Base-by-base conservation (phyloP, 2,797 vertebrate species). In the Phaenicophaeus curvirostris region DNA sequence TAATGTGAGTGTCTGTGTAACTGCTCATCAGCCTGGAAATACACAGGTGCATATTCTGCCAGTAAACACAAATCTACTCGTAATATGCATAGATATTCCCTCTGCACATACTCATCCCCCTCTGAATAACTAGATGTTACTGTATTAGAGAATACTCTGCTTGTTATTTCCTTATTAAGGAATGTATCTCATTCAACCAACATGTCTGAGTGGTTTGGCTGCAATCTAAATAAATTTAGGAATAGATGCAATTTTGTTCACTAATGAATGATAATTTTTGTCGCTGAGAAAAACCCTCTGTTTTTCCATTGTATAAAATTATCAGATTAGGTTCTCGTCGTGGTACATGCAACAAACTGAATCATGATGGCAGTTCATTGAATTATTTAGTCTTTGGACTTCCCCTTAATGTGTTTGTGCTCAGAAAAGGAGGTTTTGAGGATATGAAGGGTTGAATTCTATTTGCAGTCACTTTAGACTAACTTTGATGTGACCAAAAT, bases 101-200 rank as follows among this genome's bases (percentile, higher is more conserved):
- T 39, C 27, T 35, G 58, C 54, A 85, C n/a, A 19, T 71, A 41
- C 27, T 53, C 78, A 78, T n/a, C 75, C n/a, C n/a, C 25, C 28
- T 87, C 61, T 80, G 58, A 84, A 58, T 80, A 77, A 57, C 44
- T 87, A 58, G 65, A 71, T 81, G 42, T 69, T 93, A 62, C 76
- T 87, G 30, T 83, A 68, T 87, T 77, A 87, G 61, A 33, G 54
- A 93, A 66, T 81, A 66, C 5, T 87, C 58, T 48, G n/a, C 53
- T 93, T 87, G 72, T 92, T 95, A 74, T 87, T 96, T 91, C 68
- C 61, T 83, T 94, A 93, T 94, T 93, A 94, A 92, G 59, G 48
- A 89, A 62, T 33, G 50, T 90, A 54, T 90, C 62, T 50, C 44
- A 53, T 80, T 93, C 87, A 92, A 4, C 42, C 0, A 1, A 69